These are phyloP conservation scores for Trachelus troglodyta DNA, from an alignment of 2,888 invertebrate genomes.

Conservation along the genomic window DNA sequence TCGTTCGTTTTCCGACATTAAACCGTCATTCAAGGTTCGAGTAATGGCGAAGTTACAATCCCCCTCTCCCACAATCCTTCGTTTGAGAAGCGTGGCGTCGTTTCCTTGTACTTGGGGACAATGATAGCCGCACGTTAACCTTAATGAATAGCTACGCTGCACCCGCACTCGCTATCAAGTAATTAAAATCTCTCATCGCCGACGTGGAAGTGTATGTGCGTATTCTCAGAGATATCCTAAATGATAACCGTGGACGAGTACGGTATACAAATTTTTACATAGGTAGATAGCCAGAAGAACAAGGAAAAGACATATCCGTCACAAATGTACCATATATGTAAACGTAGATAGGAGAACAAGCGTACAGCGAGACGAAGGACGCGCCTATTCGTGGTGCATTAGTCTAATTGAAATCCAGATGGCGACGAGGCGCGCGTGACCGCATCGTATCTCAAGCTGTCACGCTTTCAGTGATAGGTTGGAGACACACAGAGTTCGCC, in stretches of 20 bases:
- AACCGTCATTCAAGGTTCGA: neutral
- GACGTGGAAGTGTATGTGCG: neutral
- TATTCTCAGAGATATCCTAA: neutral
- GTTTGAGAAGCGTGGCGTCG: neutral
- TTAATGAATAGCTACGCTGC: neutral
- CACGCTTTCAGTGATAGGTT: conserved; percentile 27
- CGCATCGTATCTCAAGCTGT: conserved; percentile 39
- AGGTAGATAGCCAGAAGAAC: neutral
- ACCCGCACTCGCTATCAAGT: conserved; percentile 14
- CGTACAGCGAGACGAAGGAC: conserved; percentile 16
- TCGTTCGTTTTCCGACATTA: neutral
- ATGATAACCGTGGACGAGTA: neutral
- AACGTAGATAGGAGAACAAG: neutral
- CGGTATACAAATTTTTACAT: neutral
- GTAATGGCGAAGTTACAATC: neutral
- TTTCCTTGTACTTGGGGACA: neutral
- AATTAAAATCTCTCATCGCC: conserved; percentile 15
- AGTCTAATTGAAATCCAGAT: conserved; percentile 52
- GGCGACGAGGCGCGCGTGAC: conserved; percentile 36
- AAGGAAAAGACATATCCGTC: neutral
- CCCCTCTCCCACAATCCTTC: neutral
- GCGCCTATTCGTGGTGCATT: conserved; percentile 41
- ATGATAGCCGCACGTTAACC: neutral
- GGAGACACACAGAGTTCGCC: neutral
- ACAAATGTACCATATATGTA: neutral